Conservation (phyloP, 2,888 invertebrate genomes). For the Aporophyla lueneburgensis region DNA sequence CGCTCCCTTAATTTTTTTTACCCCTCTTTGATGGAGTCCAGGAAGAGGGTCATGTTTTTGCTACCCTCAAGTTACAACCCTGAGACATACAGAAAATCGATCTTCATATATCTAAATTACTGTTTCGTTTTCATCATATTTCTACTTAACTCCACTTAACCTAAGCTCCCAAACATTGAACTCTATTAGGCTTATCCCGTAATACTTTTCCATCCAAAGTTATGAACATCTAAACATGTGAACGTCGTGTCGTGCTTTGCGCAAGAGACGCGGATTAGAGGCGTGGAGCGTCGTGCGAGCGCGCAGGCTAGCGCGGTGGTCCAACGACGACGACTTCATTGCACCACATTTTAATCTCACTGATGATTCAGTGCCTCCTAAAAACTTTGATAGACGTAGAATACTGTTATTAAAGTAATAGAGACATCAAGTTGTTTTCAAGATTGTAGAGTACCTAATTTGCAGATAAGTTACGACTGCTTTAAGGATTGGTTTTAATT, state of each 20-base stretch:
- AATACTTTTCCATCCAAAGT: constrained; percentile 64
- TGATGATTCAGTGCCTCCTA: constrained; percentile 67
- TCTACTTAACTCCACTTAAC: constrained; percentile 17
- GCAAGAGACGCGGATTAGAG: constrained; percentile 73
- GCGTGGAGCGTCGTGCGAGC: constrained; percentile 76
- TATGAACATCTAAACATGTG: constrained; percentile 64
- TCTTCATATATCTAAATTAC: background rate
- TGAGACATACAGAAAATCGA: background rate
- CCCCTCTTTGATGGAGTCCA: too few relatives aligned
- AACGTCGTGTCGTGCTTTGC: constrained; percentile 71
- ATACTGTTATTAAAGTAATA: constrained; percentile 59
- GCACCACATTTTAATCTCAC: constrained; percentile 66
- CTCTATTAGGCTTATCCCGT: constrained; percentile 57
- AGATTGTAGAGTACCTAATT: constrained; percentile 22
- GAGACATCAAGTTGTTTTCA: constrained; percentile 39
- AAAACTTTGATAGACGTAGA: constrained; percentile 60
- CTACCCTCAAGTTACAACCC: background rate
- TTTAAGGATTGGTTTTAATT: constrained; percentile 17
- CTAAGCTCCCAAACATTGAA: constrained; percentile 29
- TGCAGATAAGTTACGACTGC: constrained; percentile 19
- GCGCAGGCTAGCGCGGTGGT: constrained; percentile 72
- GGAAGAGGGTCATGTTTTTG: background rate
- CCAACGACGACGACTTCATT: constrained; percentile 68
- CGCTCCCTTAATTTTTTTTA: background rate
- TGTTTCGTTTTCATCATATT: constrained; percentile 4